Evolutionary conservation across 2,888 invertebrate genomes (phyloP).

Genomic region (Odontothrips loti): DNA sequence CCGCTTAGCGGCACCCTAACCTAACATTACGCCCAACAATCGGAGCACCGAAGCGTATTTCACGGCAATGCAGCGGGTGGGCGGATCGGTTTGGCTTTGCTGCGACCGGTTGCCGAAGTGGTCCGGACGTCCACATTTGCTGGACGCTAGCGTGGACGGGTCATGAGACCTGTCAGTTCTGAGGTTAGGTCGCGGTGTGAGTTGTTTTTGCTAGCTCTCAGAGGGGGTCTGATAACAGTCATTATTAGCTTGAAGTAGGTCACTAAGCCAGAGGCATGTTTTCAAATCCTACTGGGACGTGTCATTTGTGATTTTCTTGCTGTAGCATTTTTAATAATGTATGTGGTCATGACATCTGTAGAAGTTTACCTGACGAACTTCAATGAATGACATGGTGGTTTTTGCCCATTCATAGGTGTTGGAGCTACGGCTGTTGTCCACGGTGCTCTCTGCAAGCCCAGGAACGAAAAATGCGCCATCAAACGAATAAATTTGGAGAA

Average conservation of each 20-base stretch:
- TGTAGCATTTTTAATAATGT: too few species aligned
- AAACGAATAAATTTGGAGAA: slow-evolving; percentile 98
- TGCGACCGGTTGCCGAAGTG: too few species aligned
- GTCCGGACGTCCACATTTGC: too few species aligned
- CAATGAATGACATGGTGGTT: too few species aligned
- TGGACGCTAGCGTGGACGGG: neutral
- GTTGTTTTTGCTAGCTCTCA: neutral
- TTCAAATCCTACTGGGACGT: too few species aligned
- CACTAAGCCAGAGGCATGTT: too few species aligned
- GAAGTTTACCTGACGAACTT: too few species aligned
- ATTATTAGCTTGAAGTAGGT: too few species aligned
- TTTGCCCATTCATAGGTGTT: slow-evolving; percentile 59
- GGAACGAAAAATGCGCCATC: slow-evolving; percentile 94
- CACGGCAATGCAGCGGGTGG: neutral
- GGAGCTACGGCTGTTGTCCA: slow-evolving; percentile 96
- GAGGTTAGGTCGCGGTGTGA: neutral
- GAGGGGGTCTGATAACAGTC: too few species aligned
- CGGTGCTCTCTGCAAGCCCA: slow-evolving; percentile 84
- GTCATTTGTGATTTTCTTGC: too few species aligned
- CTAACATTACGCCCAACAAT: neutral
- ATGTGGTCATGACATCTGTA: too few species aligned
- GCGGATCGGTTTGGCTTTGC: neutral
- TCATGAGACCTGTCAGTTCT: neutral
- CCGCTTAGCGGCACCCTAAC: neutral
- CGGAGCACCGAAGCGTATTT: neutral